Evolutionary conservation across 2,888 invertebrate genomes (phyloP).

Genomic region (Volucella inflata): DNA sequence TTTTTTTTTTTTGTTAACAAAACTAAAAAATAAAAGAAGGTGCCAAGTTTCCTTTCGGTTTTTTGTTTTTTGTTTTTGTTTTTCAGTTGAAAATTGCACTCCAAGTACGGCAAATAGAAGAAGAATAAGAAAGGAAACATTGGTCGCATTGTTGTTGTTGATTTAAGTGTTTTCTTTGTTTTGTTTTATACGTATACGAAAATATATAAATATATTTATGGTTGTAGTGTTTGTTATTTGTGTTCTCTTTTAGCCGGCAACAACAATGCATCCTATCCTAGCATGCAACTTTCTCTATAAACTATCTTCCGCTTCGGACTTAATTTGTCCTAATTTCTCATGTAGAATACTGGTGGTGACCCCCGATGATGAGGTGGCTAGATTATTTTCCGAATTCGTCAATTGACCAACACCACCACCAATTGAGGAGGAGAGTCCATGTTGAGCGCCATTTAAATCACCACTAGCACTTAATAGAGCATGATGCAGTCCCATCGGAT

Average conservation of each 20-base stretch:
- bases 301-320: slow-evolving; percentile 82
- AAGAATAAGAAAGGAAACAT: slow-evolving; percentile 43
- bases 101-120: slow-evolving; percentile 57
- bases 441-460: slow-evolving; percentile 75
- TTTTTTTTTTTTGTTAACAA: slow-evolving; percentile 22
- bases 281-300: slow-evolving; percentile 82
- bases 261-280: slow-evolving; percentile 76
- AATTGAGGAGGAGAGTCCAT: slow-evolving; percentile 61
- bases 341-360: slow-evolving; percentile 79
- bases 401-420: not conserved
- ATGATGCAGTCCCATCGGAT: slow-evolving; percentile 75
- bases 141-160: slow-evolving; percentile 58
- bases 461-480: slow-evolving; percentile 75
- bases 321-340: slow-evolving; percentile 83
- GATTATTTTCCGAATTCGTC: slow-evolving; percentile 35
- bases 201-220: slow-evolving; percentile 66
- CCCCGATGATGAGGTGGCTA: slow-evolving; percentile 33
- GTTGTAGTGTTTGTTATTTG: slow-evolving; percentile 21
- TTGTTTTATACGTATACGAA: slow-evolving; percentile 74
- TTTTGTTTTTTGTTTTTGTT: slow-evolving; percentile 29
- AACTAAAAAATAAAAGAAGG: slow-evolving; percentile 36
- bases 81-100: slow-evolving; percentile 47
- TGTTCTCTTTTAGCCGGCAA: slow-evolving; percentile 52
- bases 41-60: slow-evolving; percentile 62
- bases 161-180: slow-evolving; percentile 58